Percentiles rank a stretch among this genome's conserved stretches.
Conservation (phyloP, 2,113 vertebrate genomes). For the Indicator maculatus region DNA sequence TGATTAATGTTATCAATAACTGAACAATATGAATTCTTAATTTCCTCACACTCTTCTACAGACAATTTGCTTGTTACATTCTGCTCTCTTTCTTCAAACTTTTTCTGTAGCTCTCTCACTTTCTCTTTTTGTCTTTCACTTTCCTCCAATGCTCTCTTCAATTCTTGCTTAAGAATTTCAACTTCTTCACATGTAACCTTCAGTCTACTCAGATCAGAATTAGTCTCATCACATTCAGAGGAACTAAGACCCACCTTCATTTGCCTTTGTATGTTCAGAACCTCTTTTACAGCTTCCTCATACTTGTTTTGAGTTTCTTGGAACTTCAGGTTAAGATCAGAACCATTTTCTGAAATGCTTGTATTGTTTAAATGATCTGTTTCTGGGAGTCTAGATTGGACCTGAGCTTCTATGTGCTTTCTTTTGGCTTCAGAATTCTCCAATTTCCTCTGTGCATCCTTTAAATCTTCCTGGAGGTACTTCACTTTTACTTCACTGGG, state of each 20-base stretch:
- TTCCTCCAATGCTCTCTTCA: conserved; percentile 77
- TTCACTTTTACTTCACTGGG: conserved; percentile 73
- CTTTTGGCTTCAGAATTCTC: conserved; percentile 83
- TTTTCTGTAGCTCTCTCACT: conserved; percentile 82
- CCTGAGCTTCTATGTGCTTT: conserved; percentile 75
- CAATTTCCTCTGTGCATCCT: conserved; percentile 78
- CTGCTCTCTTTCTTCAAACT: conserved; percentile 75
- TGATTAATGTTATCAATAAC: conserved; percentile 82
- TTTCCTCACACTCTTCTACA: conserved; percentile 79
- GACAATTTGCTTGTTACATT: conserved; percentile 23
- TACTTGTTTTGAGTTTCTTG: conserved; percentile 83
- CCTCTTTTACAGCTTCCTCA: conserved; percentile 82
- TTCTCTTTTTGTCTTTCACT: conserved; percentile 75
- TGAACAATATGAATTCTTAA: conserved; percentile 77
- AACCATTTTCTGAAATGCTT: conserved; percentile 82
- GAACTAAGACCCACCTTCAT: conserved; percentile 63
- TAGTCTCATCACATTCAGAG: conserved; percentile 56
- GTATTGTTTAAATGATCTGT: conserved; percentile 52
- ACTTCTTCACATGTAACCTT: conserved; percentile 75
- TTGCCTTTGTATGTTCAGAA: conserved; percentile 77
- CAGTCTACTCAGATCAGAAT: conserved; percentile 64
- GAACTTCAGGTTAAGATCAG: conserved; percentile 82
- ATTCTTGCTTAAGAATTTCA: conserved; percentile 78
- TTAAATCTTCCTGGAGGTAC: conserved; percentile 81
- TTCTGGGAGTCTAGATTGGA: conserved; percentile 70